phyloP scores from a whole-genome alignment of 2,888 invertebrate genomes.

The Eupithecia tripunctaria region DNA sequence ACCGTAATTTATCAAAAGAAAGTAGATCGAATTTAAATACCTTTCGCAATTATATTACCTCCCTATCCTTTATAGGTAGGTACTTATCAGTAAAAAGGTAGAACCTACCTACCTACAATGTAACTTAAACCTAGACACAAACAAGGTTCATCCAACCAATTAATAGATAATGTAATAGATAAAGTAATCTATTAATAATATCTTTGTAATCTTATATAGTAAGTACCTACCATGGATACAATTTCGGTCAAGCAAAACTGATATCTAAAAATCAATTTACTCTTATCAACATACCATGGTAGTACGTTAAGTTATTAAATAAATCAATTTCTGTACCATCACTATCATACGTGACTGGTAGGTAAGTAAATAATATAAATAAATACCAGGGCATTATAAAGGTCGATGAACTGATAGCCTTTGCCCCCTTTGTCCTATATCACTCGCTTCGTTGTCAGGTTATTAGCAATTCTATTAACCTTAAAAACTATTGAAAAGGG shows the following conservation, averaged over 20 bases:
- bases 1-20: neutral
- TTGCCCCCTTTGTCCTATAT: conserved; percentile 17
- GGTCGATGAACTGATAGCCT: conserved; percentile 20
- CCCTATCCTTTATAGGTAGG: no score
- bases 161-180: neutral
- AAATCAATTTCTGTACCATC: conserved; percentile 3
- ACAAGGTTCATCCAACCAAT: neutral
- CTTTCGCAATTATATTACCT: neutral
- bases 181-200: neutral
- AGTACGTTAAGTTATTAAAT: neutral
- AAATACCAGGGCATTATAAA: neutral
- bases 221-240: neutral
- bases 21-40: neutral
- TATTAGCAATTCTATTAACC: conserved; percentile 17
- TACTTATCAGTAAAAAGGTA: no score
- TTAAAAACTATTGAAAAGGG: neutral
- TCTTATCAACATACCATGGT: neutral
- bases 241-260: neutral
- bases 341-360: neutral
- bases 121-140: neutral
- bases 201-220: neutral
- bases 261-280: conserved; percentile 1
- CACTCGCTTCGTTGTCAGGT: neutral
- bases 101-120: no score
- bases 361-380: neutral